Evolutionary conservation across 2,888 invertebrate genomes (phyloP), one percentile per base, ranked within the genome.

Genomic region (Coelopa pilipes): DNA sequence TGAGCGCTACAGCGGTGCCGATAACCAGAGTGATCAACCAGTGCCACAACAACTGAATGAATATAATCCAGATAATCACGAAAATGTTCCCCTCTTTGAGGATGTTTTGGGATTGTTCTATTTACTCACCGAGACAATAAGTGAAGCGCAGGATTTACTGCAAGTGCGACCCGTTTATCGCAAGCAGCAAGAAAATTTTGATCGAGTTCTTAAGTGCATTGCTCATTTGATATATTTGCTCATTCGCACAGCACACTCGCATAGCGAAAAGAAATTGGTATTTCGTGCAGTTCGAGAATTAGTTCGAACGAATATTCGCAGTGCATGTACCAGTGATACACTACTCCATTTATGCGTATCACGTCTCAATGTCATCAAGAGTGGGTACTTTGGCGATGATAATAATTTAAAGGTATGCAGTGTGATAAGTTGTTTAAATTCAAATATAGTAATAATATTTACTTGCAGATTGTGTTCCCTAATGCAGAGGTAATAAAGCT

Each of bases 321-420:
- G 93, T 80, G 91, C 92, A 11, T 90, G 89, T 81, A 90, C 92
- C 74, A 93, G 93, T 75, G 95, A 96, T 86, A 92, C 94, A n/a
- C 89, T 96, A 77, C 90, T 97, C 75, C 97, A 97, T 89, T 90
- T 96, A 78, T 93, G 93, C 82, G 94, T 93, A 73, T 94, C 93
- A 59, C 92, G 92, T 78, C 89, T 92, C 78, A 95, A 94, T 88
- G 92, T 92, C 15, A 92, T 95, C 79, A 92, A 92, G 83, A 93
- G 93, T 83, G 92, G 92, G 80, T 93, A 94, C 87, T 93, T 93
- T 84, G 90, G 90, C 75, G 93, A 93, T 81, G 93, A 93, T 83
- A 90, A 89, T 68, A 84, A 89, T 83, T 89, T 89, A 81, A 86
- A 86, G 83, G 89, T 87, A 76, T 9, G 15, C 12, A 24, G 0